Evolutionary conservation across 2,113 vertebrate genomes (phyloP).

Genomic region (Siphamia tubifer): DNA sequence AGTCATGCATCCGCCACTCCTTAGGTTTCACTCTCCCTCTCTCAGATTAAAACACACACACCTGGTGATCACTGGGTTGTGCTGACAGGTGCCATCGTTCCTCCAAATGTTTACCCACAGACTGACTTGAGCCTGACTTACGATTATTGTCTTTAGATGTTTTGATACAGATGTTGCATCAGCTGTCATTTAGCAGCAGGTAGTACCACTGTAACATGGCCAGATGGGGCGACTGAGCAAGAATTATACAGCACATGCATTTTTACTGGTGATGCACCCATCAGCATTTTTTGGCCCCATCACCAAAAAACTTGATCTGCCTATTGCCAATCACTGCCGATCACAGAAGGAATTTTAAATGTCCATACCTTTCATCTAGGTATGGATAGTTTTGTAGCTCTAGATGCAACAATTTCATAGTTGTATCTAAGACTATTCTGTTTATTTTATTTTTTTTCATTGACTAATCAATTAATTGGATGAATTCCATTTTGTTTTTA

Average conservation of each 20-base stretch:
- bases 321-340: too few species aligned
- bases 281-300: too few species aligned
- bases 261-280: background rate
- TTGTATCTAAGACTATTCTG: too few species aligned
- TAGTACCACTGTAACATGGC: background rate
- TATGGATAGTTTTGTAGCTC: too few species aligned
- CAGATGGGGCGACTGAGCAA: background rate
- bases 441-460: too few species aligned
- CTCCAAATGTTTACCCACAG: conserved; percentile 32
- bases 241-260: conserved; percentile 18
- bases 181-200: conserved; percentile 33
- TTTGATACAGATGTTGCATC: conserved; percentile 31
- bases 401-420: too few species aligned
- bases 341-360: too few species aligned
- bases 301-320: too few species aligned
- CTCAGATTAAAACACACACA: conserved; percentile 14
- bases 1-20: conserved; percentile 53
- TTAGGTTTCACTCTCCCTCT: conserved; percentile 18
- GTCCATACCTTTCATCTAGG: too few species aligned
- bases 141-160: background rate
- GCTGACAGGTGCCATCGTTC: conserved; percentile 46
- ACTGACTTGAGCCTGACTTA: conserved; percentile 1
- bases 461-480: too few species aligned
- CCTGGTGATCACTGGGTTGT: conserved; percentile 10
- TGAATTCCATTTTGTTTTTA: too few species aligned